These are phyloP conservation scores for Ephydatia muelleri DNA, from an alignment of 37 sponge, comb jelly and placozoan species.

Conservation along the genomic window DNA sequence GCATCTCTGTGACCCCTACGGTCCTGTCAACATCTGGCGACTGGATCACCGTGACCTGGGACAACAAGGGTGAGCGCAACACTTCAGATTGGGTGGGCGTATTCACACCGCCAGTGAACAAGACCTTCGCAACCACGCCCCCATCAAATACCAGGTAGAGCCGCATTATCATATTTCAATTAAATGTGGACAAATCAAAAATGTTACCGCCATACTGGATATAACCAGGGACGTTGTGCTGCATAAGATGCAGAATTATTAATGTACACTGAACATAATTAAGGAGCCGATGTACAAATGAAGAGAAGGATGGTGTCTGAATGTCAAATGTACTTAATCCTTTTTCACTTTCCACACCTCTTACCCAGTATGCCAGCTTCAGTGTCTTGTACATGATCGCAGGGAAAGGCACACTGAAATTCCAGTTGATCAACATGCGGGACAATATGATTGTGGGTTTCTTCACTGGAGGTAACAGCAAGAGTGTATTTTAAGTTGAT, in stretches of 20 bases:
- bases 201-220: too few species aligned
- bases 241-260: too few species aligned
- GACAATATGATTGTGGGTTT: slow-evolving; percentile 15
- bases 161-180: too few species aligned
- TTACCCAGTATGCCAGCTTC: slow-evolving; percentile 26
- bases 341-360: not conserved
- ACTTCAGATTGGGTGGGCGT: slow-evolving; percentile 57
- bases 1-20: too few species aligned
- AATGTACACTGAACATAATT: too few species aligned
- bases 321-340: too few species aligned
- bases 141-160: slow-evolving; percentile 51
- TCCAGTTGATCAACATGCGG: slow-evolving; percentile 54
- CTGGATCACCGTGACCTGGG: slow-evolving; percentile 64
- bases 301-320: too few species aligned
- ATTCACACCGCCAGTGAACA: slow-evolving; percentile 52
- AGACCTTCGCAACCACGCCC: slow-evolving; percentile 43
- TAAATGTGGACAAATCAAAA: too few species aligned
- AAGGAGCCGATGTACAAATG: too few species aligned
- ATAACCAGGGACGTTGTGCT: too few species aligned
- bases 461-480: slow-evolving; percentile 19
- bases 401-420: slow-evolving; percentile 25
- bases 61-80: slow-evolving; percentile 18
- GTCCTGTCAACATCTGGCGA: slow-evolving; percentile 34
- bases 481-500: too few species aligned
- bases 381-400: not conserved